Percentiles rank a stretch among this genome's conserved stretches.
phyloP scores from a whole-genome alignment of 2,113 vertebrate genomes.

The Crotalus horridus region DNA sequence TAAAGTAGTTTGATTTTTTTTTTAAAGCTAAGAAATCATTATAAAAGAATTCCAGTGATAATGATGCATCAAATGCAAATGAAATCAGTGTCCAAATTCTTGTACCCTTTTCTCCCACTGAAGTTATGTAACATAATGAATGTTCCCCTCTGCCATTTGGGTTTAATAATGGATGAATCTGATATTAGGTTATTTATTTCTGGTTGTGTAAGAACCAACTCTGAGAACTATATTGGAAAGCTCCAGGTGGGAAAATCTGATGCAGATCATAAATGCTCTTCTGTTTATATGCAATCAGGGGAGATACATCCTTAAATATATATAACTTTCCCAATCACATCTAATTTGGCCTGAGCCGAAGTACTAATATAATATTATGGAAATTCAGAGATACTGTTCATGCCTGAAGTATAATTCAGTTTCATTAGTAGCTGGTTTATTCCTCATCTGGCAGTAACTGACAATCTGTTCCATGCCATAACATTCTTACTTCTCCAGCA shows the following conservation, averaged over 20 bases:
- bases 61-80: neutral
- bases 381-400: neutral
- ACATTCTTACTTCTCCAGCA: conserved; percentile 3
- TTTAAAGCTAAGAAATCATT: neutral
- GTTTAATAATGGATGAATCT: neutral
- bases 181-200: neutral
- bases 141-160: neutral
- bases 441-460: conserved; percentile 5
- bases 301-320: neutral
- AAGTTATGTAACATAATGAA: neutral
- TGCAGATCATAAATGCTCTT: neutral
- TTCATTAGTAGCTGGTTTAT: conserved; percentile 10
- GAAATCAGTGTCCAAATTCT: neutral
- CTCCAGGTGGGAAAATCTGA: neutral
- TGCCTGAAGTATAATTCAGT: conserved; percentile 4
- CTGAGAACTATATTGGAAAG: neutral
- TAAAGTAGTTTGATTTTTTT: neutral
- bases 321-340: neutral
- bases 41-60: neutral
- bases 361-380: conserved; percentile 4
- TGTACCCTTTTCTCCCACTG: neutral
- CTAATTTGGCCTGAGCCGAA: neutral
- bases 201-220: neutral
- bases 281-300: neutral
- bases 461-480: conserved; percentile 11